Conservation (phyloP, 92 coral and sea anemone genomes). For the Zoanthus sociatus region DNA sequence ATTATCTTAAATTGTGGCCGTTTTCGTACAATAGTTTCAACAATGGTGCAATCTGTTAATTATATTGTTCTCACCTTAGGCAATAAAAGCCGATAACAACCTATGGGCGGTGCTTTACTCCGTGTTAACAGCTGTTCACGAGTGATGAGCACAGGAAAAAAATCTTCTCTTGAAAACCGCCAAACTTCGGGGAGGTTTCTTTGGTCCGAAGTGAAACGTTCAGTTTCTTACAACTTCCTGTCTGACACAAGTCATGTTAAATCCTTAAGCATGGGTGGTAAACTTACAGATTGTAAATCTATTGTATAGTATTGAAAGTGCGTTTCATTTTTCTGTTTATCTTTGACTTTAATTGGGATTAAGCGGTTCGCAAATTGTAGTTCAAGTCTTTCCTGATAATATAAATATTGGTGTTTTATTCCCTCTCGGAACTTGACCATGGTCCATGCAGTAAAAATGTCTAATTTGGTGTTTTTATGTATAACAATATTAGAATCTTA, state of each 20-base stretch:
- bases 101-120: conserved; percentile 23
- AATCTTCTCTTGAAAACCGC: background rate
- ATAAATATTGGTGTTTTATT: too few relatives aligned
- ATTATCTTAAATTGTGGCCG: conserved; percentile 40
- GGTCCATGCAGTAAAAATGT: too few relatives aligned
- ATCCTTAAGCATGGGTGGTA: background rate
- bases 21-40: conserved; percentile 24
- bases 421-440: too few relatives aligned
- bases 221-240: background rate
- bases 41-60: conserved; percentile 42
- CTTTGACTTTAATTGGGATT: too few relatives aligned
- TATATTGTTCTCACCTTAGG: conserved; percentile 44
- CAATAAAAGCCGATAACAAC: conserved; percentile 35
- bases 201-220: background rate
- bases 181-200: conserved; percentile 34
- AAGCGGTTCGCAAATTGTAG: too few relatives aligned
- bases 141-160: background rate
- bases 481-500: too few relatives aligned
- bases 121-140: conserved; percentile 31
- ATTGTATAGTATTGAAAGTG: too few relatives aligned
- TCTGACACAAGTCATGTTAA: background rate
- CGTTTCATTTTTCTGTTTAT: too few relatives aligned
- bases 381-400: too few relatives aligned
- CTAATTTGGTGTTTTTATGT: too few relatives aligned
- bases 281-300: too few relatives aligned